Percentiles rank a stretch among this genome's conserved stretches.
phyloP scores from a whole-genome alignment of 2,113 vertebrate genomes.

The Pithys albifrons region DNA sequence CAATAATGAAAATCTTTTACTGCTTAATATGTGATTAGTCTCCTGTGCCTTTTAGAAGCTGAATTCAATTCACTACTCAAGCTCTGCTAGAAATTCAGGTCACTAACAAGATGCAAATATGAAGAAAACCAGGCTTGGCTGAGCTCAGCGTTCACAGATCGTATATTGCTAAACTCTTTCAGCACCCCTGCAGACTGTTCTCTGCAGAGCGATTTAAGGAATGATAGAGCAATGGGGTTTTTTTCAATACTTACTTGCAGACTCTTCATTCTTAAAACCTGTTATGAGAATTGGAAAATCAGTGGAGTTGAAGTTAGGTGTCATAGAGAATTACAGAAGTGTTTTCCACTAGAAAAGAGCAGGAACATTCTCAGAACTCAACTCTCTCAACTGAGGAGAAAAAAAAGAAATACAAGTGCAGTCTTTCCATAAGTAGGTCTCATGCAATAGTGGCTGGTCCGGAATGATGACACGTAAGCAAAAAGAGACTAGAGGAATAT shows the following conservation, averaged over 20 bases:
- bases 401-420: background rate
- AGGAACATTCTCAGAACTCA: background rate
- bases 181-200: background rate
- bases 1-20: background rate
- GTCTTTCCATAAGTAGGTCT: background rate
- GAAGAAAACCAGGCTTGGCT: background rate
- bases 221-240: fast-evolving
- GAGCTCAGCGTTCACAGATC: background rate
- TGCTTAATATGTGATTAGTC: background rate
- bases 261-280: background rate
- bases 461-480: background rate
- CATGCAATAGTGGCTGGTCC: background rate
- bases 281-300: background rate
- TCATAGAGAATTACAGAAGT: background rate
- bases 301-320: background rate
- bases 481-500: background rate
- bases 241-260: background rate
- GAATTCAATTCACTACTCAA: background rate
- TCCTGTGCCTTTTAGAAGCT: background rate
- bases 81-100: background rate
- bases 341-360: background rate
- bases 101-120: background rate
- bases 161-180: background rate
- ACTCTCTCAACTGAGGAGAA: background rate
- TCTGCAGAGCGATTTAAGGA: background rate